These are phyloP conservation scores for Cephus nigrinus DNA, from an alignment of 2,888 invertebrate species.

Conservation along the genomic window DNA sequence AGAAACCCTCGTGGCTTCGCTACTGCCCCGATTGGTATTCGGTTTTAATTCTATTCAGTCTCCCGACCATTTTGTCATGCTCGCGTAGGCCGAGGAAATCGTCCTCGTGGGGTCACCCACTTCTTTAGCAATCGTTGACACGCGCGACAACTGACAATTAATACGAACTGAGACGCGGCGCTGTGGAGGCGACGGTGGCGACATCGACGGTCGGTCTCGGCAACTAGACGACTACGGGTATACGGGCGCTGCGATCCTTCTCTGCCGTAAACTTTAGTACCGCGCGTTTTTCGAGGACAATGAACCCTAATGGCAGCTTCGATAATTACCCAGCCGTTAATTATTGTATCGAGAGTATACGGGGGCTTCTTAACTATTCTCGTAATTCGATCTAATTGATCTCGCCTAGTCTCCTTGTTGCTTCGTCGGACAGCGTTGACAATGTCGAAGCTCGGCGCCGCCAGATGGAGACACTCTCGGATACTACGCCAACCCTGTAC, in stretches of 20 bases:
- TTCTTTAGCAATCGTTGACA: not conserved
- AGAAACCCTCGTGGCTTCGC: not conserved
- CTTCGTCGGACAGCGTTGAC: not conserved
- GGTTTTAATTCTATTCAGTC: no score
- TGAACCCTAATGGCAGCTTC: not conserved
- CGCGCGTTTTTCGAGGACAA: not conserved
- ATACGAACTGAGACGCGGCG: not conserved
- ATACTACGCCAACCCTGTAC: not conserved
- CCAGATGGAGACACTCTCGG: not conserved
- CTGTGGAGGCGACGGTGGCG: not conserved
- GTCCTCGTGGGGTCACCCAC: not conserved
- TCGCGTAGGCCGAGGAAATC: not conserved
- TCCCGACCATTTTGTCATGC: not conserved
- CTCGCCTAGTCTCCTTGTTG: not conserved
- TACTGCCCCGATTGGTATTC: not conserved
- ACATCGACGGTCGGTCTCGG: not conserved
- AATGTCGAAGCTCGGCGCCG: not conserved
- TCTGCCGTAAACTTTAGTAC: not conserved
- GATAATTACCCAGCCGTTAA: not conserved
- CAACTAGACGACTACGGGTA: not conserved
- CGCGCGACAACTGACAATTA: not conserved
- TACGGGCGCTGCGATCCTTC: not conserved
- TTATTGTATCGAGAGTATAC: not conserved
- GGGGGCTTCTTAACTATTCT: not conserved
- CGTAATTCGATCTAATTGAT: not conserved